Evolutionary conservation across 2,888 invertebrate genomes (phyloP), one percentile per base, ranked within the genome.

Genomic region (Polydrusus tereticollis): DNA sequence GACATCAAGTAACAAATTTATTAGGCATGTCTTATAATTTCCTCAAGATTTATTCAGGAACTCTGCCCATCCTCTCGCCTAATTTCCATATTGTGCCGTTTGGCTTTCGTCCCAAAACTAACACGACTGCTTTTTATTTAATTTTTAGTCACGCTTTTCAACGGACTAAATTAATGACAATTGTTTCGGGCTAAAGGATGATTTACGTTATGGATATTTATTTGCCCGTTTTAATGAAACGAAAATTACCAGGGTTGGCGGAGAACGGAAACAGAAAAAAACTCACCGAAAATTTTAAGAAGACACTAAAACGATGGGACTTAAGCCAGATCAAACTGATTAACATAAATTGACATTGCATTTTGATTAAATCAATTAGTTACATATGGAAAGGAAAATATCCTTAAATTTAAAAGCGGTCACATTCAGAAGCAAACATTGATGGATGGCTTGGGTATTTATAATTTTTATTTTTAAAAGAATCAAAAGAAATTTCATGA

Each of bases 141-240:
- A 60, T 60, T 60, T 60, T 60, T 41, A 60, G 60, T 60, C 45
- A 43, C 67, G 67, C 26, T 18, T 67, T 67, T 67, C 58, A 66
- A 57, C 67, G 33, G 20, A 20, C 41, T 14, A 67, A 67, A 67
- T 67, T 67, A 67, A 67, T 57, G 67, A 67, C 58, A 58, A 43
- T 66, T 57, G 55, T 66, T 66, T 55, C 52, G 21, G 65, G 58
- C 67, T 58, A 45, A 45, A 58, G 16, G 20, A 41, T 67, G 67
- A 67, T 67, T 58, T 67, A 67, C 26, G 43, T 43, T 29, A 29
- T 29, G 52, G 16, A 29, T 52, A 29, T 50, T 23, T 6, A 21
- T 21, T 50, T n/a, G 23, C 6, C 14, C 2, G 50, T 2, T 50
- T 55, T 29, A 52, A 52, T 29, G 29, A 8, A 29, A 16, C 2